Conservation (phyloP, 2,888 invertebrate genomes). For the Hofmannophila pseudospretella region DNA sequence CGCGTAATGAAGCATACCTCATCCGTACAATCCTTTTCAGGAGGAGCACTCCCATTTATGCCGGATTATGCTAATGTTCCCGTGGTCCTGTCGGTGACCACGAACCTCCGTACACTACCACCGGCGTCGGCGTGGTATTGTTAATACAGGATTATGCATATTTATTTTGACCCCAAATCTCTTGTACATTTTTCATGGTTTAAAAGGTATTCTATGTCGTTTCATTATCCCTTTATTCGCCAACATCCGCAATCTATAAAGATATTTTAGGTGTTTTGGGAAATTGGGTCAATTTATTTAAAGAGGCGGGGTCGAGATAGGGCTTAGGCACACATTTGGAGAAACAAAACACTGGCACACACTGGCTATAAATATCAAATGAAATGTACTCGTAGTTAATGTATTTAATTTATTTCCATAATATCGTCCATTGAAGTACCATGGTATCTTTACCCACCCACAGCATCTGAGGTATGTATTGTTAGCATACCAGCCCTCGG, state of each 20-base stretch:
- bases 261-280: conserved; percentile 11
- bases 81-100: conserved; percentile 22
- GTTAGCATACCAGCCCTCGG: conserved; percentile 10
- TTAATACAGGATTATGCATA: conserved; percentile 24
- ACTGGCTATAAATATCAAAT: too few species aligned
- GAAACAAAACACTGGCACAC: too few species aligned
- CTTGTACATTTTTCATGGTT: conserved; percentile 18
- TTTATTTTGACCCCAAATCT: conserved; percentile 12
- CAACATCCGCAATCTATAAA: conserved; percentile 3
- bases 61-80: conserved; percentile 44
- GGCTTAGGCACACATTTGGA: not conserved
- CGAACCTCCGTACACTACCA: conserved; percentile 18
- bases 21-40: conserved; percentile 37
- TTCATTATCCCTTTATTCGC: conserved; percentile 8
- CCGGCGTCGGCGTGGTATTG: conserved; percentile 15
- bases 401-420: conserved; percentile 10
- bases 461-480: conserved; percentile 5
- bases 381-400: not conserved
- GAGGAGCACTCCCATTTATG: conserved; percentile 26
- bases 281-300: conserved; percentile 9
- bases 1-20: conserved; percentile 38
- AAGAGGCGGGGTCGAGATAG: not conserved
- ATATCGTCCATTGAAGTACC: conserved; percentile 7
- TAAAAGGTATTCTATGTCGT: conserved; percentile 15
- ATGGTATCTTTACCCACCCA: conserved; percentile 13